Base-by-base conservation (phyloP, 2,113 vertebrate species). In the Ophthalmolycus amberensis region DNA sequence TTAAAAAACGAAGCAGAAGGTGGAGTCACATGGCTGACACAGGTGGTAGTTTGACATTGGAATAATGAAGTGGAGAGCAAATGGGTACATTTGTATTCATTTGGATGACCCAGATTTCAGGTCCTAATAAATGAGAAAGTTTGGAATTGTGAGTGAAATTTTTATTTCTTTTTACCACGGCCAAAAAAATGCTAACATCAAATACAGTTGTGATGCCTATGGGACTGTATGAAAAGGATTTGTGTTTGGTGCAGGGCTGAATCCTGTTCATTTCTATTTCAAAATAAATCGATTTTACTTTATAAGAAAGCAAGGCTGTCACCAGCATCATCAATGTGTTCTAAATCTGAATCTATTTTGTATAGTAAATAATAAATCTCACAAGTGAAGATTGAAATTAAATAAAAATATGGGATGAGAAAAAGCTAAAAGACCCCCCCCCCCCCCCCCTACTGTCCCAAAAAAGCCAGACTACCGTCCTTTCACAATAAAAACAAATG, bases 11-110 rank as follows among this genome's bases (percentile, higher is more conserved):
- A 78, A 79, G 75, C 86, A 88, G 85, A 79, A 83, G 85, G 69
- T 65, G 71, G 69, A 83, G 83, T 85, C 86, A 79, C 75, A 27
- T 44, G 83, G 71, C 62, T 18, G 62, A 82, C 88, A 88, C 81
- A 91, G 88, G 85, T 91, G 84, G 64, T 62, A 56, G 80, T 62
- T 69, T 90, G 88, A 86, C 87, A 85, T 78, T 88, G 88, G 85
- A 88, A 77, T 84, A 90, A 85, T 78, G 56, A 74, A 70, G 67
- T 71, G 59, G 44, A 74, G 50, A 74, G 62, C 38, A 48, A 88
- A 76, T 46, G 42, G 58, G 38, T 60, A 6, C 67, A 85, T 90
- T 86, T 82, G 69, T 70, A 69, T 87, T 84, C 11, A 89, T 91
- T 90, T 90, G 34, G n/a, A 69, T 72, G 81, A 83, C 86, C 84